Evolutionary conservation across 1,140 invertebrate species (phyloP), one percentile per base, ranked within the genome.

Genomic region (Papilio aristodemus): DNA sequence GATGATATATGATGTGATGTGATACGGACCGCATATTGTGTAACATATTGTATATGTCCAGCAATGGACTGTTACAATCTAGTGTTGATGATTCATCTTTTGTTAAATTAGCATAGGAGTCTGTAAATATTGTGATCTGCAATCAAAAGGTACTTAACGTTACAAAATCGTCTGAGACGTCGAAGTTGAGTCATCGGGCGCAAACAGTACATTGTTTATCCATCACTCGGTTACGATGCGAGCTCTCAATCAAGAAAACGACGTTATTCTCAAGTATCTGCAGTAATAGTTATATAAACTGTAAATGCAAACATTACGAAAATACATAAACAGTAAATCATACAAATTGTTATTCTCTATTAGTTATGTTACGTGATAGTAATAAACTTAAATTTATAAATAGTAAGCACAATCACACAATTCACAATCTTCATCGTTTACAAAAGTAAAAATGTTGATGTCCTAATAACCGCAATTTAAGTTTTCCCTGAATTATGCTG

Each of bases 161-260:
- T 32, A 66, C 32, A 17, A 46, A 27, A 66, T 66, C 63, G 41
- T 25, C 41, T 32, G 25, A 67, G 60, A 69, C 36, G 19, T 27
- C 43, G 66, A 50, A 22, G 46, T 70, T 79, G 79, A 79, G 67
- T 81, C 77, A 81, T 72, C 70, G 41, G 14, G 58, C 54, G 39
- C 68, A 69, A 69, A 69, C 69, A 74, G 73, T 77, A 69, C 72
- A 79, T 84, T 86, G 79, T 84, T 81, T 77, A 75, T 78, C 71
- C 75, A 71, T 50, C 68, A 73, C 75, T 80, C 77, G 78, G 82
- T 84, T 76, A 81, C 77, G 75, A 76, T 69, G 41, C 39, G 8
- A 58, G 22, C 54, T 66, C 25, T 66, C 69, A 70, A 70, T 70
- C 68, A 73, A 63, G 19, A 37, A 73, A 73, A 69, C 74, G 69